phyloP scores from a whole-genome alignment of 1,140 invertebrate genomes.

The Aphis craccivora region DNA sequence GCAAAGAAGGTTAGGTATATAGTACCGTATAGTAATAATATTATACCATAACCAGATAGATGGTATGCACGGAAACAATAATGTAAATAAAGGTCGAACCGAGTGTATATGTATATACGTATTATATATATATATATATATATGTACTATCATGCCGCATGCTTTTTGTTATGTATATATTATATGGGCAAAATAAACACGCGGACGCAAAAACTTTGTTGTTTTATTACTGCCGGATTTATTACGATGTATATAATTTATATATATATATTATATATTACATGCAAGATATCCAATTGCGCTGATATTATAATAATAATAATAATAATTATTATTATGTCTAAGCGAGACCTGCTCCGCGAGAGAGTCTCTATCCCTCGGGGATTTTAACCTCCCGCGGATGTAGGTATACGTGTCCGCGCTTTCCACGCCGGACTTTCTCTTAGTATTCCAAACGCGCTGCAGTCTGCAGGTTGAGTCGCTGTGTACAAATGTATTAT shows the following conservation, averaged over 20 bases:
- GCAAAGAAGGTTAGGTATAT: neutral
- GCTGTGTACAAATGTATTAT: neutral
- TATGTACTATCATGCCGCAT: neutral
- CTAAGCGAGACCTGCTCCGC: neutral
- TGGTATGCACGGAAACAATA: constrained; percentile 14
- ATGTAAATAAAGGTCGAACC: constrained; percentile 57
- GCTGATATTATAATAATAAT: neutral
- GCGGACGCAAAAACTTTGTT: constrained; percentile 47
- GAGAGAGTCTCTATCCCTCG: neutral
- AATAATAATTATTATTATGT: constrained; percentile 4
- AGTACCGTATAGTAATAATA: neutral
- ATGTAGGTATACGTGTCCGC: neutral
- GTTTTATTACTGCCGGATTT: constrained; percentile 44
- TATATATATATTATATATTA: neutral
- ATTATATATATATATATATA: no score
- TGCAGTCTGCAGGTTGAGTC: neutral
- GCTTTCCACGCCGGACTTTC: neutral
- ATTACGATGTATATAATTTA: neutral
- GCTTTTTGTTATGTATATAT: constrained; percentile 26
- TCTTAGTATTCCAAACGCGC: neutral
- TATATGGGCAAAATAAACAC: constrained; percentile 44
- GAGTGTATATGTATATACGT: no score
- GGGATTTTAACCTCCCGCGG: neutral
- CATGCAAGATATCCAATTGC: neutral
- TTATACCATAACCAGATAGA: neutral